phyloP scores from a whole-genome alignment of 2,888 invertebrate species.

The Digitonthophagus gazella region DNA sequence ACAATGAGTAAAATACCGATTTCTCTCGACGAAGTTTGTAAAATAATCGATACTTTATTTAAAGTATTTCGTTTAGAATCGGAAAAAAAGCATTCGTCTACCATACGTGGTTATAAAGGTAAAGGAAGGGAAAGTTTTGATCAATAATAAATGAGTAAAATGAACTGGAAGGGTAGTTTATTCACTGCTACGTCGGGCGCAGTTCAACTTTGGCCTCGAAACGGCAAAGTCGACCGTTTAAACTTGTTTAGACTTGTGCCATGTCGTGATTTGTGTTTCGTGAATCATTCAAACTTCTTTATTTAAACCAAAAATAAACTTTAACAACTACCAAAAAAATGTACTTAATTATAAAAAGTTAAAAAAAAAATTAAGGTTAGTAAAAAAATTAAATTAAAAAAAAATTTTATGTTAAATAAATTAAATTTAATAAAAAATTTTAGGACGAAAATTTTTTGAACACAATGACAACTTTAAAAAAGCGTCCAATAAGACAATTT shows the following conservation, averaged over 20 bases:
- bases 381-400: no score
- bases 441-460: not conserved
- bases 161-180: constrained; percentile 36
- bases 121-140: constrained; percentile 47
- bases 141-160: constrained; percentile 50
- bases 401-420: no score
- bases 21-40: no score
- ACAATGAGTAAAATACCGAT: no score
- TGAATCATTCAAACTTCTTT: not conserved
- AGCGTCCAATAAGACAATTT: constrained; percentile 45
- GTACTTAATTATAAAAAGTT: no score
- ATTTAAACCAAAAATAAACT: no score
- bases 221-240: constrained; percentile 37
- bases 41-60: no score
- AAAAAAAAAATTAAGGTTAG: no score
- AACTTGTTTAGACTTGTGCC: not conserved
- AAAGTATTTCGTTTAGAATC: no score
- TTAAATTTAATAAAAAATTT: not conserved
- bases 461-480: constrained; percentile 27
- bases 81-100: no score
- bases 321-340: no score
- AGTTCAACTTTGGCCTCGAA: constrained; percentile 46
- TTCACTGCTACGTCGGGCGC: constrained; percentile 40
- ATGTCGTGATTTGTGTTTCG: not conserved
- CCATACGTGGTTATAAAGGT: constrained; percentile 2